A percentile compares a stretch with the other conserved stretches of the same genome.
phyloP scores from a whole-genome alignment of 2,797 vertebrate species.

The Pristis pectinata region DNA sequence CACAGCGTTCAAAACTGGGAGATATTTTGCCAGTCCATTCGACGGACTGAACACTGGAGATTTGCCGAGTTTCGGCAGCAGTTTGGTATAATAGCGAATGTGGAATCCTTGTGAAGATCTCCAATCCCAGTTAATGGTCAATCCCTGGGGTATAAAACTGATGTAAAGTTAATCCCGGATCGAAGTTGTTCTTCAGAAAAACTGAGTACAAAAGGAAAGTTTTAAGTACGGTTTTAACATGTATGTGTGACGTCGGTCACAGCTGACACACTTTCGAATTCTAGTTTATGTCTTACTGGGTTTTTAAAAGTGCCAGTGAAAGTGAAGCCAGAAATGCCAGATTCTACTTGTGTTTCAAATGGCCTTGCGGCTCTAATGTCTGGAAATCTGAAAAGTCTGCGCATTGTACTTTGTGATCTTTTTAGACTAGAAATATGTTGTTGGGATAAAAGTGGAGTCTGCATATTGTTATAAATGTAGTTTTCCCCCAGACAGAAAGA shows the following conservation, averaged over 20 bases:
- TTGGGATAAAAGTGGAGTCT: too few species aligned
- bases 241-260: background rate
- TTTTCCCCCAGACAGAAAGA: background rate
- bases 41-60: background rate
- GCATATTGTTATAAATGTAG: background rate
- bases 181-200: background rate
- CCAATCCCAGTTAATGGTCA: background rate
- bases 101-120: background rate
- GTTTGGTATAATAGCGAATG: background rate
- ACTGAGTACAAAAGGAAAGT: background rate
- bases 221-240: background rate
- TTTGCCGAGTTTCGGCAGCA: background rate
- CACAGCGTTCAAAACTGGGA: background rate
- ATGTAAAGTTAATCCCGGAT: background rate
- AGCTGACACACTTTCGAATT: background rate
- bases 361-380: background rate
- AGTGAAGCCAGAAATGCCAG: background rate
- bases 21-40: background rate
- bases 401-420: too few species aligned
- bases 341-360: background rate
- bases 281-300: too few species aligned
- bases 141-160: background rate
- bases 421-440: too few species aligned
- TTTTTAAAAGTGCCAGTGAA: background rate
- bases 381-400: too few species aligned